Base-by-base conservation (phyloP, 2,888 invertebrate genomes). In the Liopterus haemorrhoidalis region DNA sequence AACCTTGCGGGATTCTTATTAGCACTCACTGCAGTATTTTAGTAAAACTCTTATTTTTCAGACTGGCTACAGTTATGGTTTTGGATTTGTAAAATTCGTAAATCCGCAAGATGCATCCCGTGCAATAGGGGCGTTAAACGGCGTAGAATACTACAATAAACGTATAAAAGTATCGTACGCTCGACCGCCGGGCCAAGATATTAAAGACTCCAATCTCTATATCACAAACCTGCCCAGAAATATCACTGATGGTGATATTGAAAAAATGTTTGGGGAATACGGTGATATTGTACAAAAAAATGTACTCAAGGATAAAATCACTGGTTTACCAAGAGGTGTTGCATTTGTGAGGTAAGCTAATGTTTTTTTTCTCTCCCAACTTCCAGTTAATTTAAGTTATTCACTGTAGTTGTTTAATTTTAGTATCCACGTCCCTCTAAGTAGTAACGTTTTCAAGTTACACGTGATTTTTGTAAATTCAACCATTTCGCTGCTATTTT, bases 11-110 rank as follows among this genome's bases (percentile, higher is more conserved):
- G n/a, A n/a, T n/a, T n/a, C n/a, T n/a, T n/a, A n/a, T n/a, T n/a
- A n/a, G n/a, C 42, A 25, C 40, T 27, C 37, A 36, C 33, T 37
- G 16, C 43, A 14, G 12, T 40, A 35, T 21, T 35, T n/a, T n/a
- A n/a, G n/a, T n/a, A n/a, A 12, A 36, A 24, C 8, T 52, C 49
- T 39, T 49, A 33, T 41, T 50, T 74, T 69, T 45, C 73, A 88
- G 79, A 92, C 93, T 67, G 92, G 92, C 36, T 94, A 94, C 73
- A 93, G 93, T 70, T 94, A 87, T 69, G 95, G 95, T 28, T 95
- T 93, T 70, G 95, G 93, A 27, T 95, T 95, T 70, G 91, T 94
- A 32, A 93, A 94, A 69, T 95, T 86, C 68, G 78, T 82, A 41
- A 79, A 82, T 47, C 84, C 86, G 52, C 85, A 85, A 62, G 90